Percentiles rank a stretch among this genome's conserved stretches.
These are phyloP conservation scores for Volucella inflata DNA, from an alignment of 2,888 invertebrate genomes.

Conservation along the genomic window DNA sequence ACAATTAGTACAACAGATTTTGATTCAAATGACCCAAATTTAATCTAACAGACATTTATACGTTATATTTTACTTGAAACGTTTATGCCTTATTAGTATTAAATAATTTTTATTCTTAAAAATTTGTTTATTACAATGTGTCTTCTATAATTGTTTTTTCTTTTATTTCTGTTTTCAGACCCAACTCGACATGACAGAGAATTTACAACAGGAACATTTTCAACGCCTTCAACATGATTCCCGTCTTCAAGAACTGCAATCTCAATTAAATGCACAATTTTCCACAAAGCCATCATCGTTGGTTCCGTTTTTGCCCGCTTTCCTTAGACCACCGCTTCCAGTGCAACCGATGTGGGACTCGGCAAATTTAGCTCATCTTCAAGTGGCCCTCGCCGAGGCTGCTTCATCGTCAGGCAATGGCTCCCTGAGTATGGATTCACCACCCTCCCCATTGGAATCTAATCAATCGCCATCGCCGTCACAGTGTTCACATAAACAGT, in stretches of 20 bases:
- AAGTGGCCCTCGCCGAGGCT: constrained; percentile 82
- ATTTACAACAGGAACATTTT: constrained; percentile 80
- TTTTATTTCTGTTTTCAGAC: constrained; percentile 77
- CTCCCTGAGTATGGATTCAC: constrained; percentile 55
- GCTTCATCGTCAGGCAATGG: constrained; percentile 65
- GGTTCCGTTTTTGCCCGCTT: constrained; percentile 81
- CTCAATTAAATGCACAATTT: constrained; percentile 81
- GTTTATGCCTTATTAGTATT: too few species aligned
- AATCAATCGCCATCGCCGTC: constrained; percentile 65
- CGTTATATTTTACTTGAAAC: too few species aligned
- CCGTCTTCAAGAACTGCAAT: constrained; percentile 81
- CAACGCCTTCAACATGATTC: constrained; percentile 80
- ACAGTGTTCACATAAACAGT: constrained; percentile 65
- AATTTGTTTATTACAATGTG: not conserved
- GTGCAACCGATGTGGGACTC: constrained; percentile 84
- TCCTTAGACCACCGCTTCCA: constrained; percentile 81
- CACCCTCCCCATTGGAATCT: constrained; percentile 74
- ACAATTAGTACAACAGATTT: too few species aligned
- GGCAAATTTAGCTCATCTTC: constrained; percentile 89
- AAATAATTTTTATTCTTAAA: too few species aligned
- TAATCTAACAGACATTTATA: too few species aligned
- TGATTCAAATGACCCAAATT: too few species aligned
- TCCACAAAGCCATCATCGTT: constrained; percentile 77
- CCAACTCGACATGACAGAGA: constrained; percentile 80
- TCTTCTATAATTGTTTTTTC: not conserved